phyloP scores from a whole-genome alignment of 2,888 invertebrate species.

The Eretmocerus hayati region DNA sequence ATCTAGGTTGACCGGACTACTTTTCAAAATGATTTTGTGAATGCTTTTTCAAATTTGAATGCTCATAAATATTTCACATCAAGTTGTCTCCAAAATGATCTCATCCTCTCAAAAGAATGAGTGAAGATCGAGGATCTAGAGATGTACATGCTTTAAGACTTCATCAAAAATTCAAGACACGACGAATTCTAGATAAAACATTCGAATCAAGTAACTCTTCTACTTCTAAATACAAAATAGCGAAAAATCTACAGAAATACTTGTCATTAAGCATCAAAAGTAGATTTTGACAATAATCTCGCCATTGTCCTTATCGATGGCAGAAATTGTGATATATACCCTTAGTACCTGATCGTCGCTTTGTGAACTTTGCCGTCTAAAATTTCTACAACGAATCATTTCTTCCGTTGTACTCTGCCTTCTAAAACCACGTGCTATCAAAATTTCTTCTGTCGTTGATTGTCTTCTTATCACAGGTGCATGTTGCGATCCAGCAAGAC shows the following conservation, averaged over 20 bases:
- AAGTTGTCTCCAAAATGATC: too few species aligned
- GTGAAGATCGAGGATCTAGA: too few species aligned
- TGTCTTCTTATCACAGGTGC: constrained; percentile 73
- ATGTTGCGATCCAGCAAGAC: constrained; percentile 45
- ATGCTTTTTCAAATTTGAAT: too few species aligned
- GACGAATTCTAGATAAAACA: too few species aligned
- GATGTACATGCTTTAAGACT: too few species aligned
- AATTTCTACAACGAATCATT: constrained; percentile 86
- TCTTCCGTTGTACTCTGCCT: constrained; percentile 88
- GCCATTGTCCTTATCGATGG: not conserved
- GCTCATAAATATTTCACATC: too few species aligned
- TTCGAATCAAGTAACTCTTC: too few species aligned
- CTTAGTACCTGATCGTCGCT: constrained; percentile 64
- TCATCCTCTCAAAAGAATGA: too few species aligned
- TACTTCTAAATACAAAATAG: not conserved
- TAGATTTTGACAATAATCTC: not conserved
- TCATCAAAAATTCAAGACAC: too few species aligned
- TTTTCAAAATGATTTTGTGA: too few species aligned
- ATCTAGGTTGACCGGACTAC: too few species aligned
- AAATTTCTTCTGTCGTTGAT: constrained; percentile 85
- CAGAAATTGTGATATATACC: constrained; percentile 24
- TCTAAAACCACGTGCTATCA: constrained; percentile 83
- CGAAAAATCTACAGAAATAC: not conserved
- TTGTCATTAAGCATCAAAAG: not conserved
- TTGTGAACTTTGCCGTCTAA: constrained; percentile 83